phyloP scores from a whole-genome alignment of 2,113 vertebrate genomes.

The Odobenus rosmarus region DNA sequence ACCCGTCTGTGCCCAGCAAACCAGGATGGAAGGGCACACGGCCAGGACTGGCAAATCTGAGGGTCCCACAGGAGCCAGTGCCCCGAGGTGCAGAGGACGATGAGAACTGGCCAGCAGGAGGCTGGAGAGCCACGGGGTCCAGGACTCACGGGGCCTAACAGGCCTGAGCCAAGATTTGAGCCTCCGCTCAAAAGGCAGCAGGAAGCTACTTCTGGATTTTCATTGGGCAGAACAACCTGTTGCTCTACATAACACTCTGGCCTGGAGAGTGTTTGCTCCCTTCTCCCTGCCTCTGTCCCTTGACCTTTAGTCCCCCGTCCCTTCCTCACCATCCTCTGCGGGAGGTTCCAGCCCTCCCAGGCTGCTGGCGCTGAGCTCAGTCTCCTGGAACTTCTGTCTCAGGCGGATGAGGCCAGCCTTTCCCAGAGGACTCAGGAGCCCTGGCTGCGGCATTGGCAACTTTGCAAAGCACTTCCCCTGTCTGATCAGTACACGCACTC shows the following conservation, averaged over 20 bases:
- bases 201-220: neutral
- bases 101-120: neutral
- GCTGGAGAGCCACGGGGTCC: neutral
- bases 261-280: neutral
- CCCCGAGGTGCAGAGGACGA: neutral
- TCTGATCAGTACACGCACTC: neutral
- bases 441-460: neutral
- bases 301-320: neutral
- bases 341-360: neutral
- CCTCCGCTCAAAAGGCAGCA: neutral
- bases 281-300: neutral
- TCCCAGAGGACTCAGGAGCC: neutral
- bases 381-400: neutral
- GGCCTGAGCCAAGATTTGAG: neutral
- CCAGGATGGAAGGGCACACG: fast-evolving
- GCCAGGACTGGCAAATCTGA: neutral
- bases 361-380: neutral
- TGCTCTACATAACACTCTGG: neutral
- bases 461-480: neutral
- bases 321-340: neutral
- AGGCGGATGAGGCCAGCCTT: neutral
- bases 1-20: neutral
- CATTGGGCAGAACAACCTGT: neutral
- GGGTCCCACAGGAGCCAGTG: fast-evolving
- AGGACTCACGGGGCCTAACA: neutral